Evolutionary conservation across 2,113 vertebrate species (phyloP), one percentile per base, ranked within the genome.

Genomic region (Elephas maximus): DNA sequence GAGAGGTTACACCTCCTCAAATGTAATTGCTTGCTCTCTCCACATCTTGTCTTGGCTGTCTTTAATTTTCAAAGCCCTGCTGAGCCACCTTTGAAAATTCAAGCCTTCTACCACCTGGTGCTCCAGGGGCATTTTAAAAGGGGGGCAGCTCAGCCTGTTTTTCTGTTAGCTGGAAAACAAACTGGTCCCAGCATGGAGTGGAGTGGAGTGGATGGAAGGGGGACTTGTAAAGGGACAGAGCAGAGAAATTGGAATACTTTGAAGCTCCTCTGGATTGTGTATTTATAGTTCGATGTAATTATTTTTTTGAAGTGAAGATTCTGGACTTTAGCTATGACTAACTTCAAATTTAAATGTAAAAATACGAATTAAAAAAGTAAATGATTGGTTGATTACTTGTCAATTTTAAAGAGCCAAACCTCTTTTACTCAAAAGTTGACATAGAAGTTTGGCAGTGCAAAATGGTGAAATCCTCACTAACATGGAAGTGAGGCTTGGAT

Each of bases 61-160:
- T 97, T 88, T 93, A 85, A 92, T 96, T 93, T 96, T 85, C 93
- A 95, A 95, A 95, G 73, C 48, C 90, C 97, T 78, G 41, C 73
- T 93, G 90, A 96, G 95, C 90, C 97, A 90, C 28, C 94, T 98
- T 95, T 97, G 88, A 97, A 96, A 97, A 88, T 95, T 44, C 21
- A 17, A 90, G 48, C 84, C 80, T 81, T 97, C 90, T 81, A 81
- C 92, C 84, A 90, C 93, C 92, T 93, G 87, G 84, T 8, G 30
- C 90, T 95, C 87, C 45, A 45, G 28, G 53, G n/a, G 88, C 8
- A 18, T 87, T 95, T 96, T 90, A 81, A 88, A 69, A 95, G 4
- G 71, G n/a, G 21, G 67, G 20, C 23, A 79, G 94, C n/a, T 88
- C 93, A 88, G 90, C 84, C 60, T 79, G 26, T 84, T 88, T 93